Percentiles rank a stretch among this genome's conserved stretches.
These are phyloP conservation scores for Beaufortia kweichowensis DNA, from an alignment of 2,113 vertebrate genomes.

Conservation along the genomic window DNA sequence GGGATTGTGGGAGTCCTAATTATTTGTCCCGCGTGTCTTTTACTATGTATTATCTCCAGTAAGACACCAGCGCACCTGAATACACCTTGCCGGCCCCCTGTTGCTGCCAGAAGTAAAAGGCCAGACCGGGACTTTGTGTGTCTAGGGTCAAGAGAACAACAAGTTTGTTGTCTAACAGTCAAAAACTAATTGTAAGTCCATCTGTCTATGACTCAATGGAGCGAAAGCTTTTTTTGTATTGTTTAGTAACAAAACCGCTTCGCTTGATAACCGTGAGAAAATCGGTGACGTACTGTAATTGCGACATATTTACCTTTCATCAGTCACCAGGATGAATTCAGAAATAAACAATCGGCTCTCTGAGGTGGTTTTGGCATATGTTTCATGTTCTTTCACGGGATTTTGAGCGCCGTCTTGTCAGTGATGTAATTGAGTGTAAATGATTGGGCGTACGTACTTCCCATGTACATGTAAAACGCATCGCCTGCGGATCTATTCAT, in stretches of 20 bases:
- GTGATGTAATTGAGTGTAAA: neutral
- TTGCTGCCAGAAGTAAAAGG: conserved; percentile 21
- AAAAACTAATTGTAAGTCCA: neutral
- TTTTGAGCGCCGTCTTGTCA: conserved; percentile 11
- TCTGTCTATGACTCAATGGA: conserved; percentile 11
- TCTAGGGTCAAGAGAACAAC: conserved; percentile 7
- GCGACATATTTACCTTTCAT: neutral
- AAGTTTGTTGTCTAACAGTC: neutral
- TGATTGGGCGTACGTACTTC: neutral
- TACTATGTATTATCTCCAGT: conserved; percentile 40
- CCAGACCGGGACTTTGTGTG: conserved; percentile 5
- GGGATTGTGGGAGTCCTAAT: conserved; percentile 28
- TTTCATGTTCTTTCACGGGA: neutral
- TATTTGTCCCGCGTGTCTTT: conserved; percentile 21
- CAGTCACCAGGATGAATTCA: neutral
- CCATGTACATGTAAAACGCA: neutral
- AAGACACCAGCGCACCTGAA: conserved; percentile 27
- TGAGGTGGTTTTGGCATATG: neutral
- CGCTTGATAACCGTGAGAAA: neutral
- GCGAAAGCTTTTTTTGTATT: neutral
- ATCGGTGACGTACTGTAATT: neutral
- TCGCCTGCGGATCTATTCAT: neutral
- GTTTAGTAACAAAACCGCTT: neutral
- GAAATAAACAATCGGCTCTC: conserved; percentile 17
- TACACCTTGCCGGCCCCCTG: conserved; percentile 23